Conservation (phyloP, 2,888 invertebrate genomes). For the Steromphala cineraria region DNA sequence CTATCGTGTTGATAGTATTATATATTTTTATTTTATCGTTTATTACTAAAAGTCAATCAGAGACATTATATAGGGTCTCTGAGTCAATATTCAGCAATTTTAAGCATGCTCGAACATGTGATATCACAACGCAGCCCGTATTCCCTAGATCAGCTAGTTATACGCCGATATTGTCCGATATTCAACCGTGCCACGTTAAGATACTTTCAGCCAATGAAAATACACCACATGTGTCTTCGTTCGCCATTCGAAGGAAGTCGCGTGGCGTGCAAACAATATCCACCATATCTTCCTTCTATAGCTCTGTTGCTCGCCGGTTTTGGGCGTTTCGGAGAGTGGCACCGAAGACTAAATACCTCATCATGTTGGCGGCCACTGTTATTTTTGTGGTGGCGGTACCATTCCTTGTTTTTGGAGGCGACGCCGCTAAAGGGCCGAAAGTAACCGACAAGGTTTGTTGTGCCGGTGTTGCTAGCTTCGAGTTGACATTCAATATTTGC, state of each 20-base stretch:
- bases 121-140: too few relatives aligned
- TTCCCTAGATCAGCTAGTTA: too few relatives aligned
- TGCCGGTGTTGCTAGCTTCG: too few relatives aligned
- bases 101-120: too few relatives aligned
- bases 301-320: not conserved
- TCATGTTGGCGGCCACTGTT: not conserved
- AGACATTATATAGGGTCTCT: too few relatives aligned
- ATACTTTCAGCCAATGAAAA: not conserved
- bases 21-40: too few relatives aligned
- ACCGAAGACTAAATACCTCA: not conserved
- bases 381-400: constrained; percentile 3
- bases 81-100: too few relatives aligned
- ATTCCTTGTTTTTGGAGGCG: constrained; percentile 1
- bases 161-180: too few relatives aligned
- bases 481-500: too few relatives aligned
- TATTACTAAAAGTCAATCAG: too few relatives aligned
- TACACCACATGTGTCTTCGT: not conserved
- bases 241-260: not conserved
- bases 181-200: not conserved
- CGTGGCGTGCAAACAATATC: not conserved
- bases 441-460: constrained; percentile 23
- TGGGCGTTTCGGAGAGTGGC: not conserved
- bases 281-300: not conserved
- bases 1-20: too few relatives aligned
- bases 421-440: constrained; percentile 19